Evolutionary conservation across 1,140 invertebrate species (phyloP).

Genomic region (Galendromus occidentalis): DNA sequence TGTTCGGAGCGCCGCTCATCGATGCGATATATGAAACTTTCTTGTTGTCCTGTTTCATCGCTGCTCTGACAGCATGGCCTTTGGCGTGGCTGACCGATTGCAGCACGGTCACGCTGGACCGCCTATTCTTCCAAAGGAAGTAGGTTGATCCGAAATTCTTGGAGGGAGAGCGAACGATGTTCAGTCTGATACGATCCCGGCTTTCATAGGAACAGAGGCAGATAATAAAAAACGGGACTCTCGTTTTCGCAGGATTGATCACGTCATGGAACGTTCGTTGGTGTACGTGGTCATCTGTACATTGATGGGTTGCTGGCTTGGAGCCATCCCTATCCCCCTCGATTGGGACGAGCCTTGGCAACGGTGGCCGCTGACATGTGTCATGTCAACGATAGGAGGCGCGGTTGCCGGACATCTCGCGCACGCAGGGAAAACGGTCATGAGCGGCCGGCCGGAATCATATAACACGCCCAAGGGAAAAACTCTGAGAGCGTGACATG

Average conservation of each 20-base stretch:
- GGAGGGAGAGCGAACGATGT: no score
- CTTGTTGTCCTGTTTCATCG: not conserved
- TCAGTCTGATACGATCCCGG: no score
- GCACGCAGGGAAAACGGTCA: not conserved
- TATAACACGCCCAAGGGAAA: not conserved
- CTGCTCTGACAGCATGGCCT: not conserved
- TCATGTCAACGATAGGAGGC: not conserved
- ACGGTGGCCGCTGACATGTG: not conserved
- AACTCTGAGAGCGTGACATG: not conserved
- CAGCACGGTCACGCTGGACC: not conserved
- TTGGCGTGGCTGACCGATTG: not conserved
- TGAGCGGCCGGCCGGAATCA: not conserved
- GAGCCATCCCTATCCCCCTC: not conserved
- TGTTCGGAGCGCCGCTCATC: not conserved
- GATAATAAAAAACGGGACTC: no score
- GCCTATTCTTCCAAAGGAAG: not conserved
- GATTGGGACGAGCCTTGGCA: conserved; percentile 2
- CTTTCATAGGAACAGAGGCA: no score
- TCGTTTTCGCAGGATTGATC: not conserved
- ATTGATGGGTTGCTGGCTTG: not conserved
- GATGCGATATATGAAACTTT: not conserved
- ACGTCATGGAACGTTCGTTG: not conserved
- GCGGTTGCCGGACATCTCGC: not conserved
- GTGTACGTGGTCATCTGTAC: not conserved
- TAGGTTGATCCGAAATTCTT: no score